Evolutionary conservation across 2,113 vertebrate species (phyloP).

Genomic region (Planiliza haematocheilus): DNA sequence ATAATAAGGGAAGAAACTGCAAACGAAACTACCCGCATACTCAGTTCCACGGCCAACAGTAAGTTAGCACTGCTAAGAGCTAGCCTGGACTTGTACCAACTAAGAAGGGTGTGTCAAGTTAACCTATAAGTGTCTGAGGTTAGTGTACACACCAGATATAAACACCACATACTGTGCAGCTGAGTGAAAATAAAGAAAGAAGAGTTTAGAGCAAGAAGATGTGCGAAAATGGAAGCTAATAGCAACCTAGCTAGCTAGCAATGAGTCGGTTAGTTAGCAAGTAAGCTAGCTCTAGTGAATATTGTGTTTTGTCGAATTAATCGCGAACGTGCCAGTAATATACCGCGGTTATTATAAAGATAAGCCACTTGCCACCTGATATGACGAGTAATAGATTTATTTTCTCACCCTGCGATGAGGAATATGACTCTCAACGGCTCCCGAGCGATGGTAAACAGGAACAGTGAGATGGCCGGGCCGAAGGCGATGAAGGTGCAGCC

Average conservation of each 20-base stretch:
- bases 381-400: not conserved
- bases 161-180: too few species aligned
- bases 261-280: constrained; percentile 24
- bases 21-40: too few species aligned
- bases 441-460: constrained; percentile 85
- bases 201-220: not conserved
- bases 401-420: constrained; percentile 86
- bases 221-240: constrained; percentile 1
- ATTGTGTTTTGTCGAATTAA: constrained; percentile 24
- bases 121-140: too few species aligned
- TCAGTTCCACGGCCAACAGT: too few species aligned
- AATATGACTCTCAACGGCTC: constrained; percentile 86
- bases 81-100: not conserved
- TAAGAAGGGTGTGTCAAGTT: too few species aligned
- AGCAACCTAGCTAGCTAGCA: not conserved
- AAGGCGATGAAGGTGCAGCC: constrained; percentile 89
- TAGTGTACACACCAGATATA: too few species aligned
- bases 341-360: not conserved
- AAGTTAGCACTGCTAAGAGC: too few species aligned
- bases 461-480: constrained; percentile 85
- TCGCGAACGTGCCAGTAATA: rapidly evolving
- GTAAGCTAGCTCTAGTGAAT: constrained; percentile 8
- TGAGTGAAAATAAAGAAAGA: constrained; percentile 18
- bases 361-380: not conserved
- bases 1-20: too few species aligned